These are phyloP conservation scores for Sarcophaga subvicina DNA, from an alignment of 2,888 invertebrate genomes.

Conservation along the genomic window DNA sequence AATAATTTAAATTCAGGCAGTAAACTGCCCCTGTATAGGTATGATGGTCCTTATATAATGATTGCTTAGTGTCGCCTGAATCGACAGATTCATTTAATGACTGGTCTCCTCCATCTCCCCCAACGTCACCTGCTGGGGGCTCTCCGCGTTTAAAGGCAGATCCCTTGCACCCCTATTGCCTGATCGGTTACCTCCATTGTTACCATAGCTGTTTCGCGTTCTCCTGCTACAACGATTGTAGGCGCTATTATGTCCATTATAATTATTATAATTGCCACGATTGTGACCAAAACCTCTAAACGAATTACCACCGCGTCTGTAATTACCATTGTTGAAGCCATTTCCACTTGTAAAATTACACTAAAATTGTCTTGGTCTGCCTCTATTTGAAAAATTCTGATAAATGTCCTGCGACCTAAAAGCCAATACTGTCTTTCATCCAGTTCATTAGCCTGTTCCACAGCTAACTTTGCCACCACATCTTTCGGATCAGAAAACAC, in stretches of 20 bases:
- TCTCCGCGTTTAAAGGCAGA: slow-evolving; percentile 35
- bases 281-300: not conserved
- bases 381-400: not conserved
- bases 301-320: not conserved
- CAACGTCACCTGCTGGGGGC: slow-evolving; percentile 24
- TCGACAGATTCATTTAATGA: not conserved
- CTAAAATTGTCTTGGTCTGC: slow-evolving; percentile 10
- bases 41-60: no score
- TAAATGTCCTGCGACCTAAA: no score
- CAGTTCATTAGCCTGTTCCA: no score
- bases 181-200: not conserved
- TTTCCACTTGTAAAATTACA: slow-evolving; percentile 6
- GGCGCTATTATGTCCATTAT: slow-evolving; percentile 11
- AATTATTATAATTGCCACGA: slow-evolving; percentile 28
- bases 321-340: slow-evolving; percentile 2
- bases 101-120: not conserved
- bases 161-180: slow-evolving; percentile 14
- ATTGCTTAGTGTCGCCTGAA: no score
- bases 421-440: no score
- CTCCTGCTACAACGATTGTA: not conserved
- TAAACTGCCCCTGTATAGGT: no score
- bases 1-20: no score
- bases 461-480: no score
- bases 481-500: not conserved
- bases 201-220: no score